Evolutionary conservation across 2,797 vertebrate genomes (phyloP).

Genomic region (Eleutherodactylus coqui): DNA sequence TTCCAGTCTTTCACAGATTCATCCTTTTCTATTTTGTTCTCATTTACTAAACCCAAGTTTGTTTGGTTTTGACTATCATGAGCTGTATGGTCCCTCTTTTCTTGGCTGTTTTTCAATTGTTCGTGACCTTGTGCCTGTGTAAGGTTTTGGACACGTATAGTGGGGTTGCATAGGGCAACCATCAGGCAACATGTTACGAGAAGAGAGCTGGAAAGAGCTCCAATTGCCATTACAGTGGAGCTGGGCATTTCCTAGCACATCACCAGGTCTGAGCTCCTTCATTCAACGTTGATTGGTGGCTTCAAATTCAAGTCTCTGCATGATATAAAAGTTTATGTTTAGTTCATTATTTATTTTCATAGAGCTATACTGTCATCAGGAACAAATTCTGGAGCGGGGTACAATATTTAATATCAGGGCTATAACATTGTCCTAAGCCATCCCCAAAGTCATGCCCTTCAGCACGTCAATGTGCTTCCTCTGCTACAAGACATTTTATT

Average conservation of each 20-base stretch:
- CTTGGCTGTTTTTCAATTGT: slow-evolving; percentile 73
- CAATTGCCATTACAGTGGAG: slow-evolving; percentile 92
- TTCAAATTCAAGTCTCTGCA: slow-evolving; percentile 12
- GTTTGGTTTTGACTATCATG: slow-evolving; percentile 74
- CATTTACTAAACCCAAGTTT: slow-evolving; percentile 73
- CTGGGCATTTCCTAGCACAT: slow-evolving; percentile 90
- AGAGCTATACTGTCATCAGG: neutral
- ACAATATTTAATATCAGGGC: neutral
- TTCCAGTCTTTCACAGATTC: slow-evolving; percentile 76
- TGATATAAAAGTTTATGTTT: slow-evolving; percentile 9
- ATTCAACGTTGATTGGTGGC: slow-evolving; percentile 75
- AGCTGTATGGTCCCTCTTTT: slow-evolving; percentile 77
- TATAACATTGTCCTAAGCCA: neutral
- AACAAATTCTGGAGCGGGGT: neutral
- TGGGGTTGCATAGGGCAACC: slow-evolving; percentile 85
- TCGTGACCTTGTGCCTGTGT: slow-evolving; percentile 76
- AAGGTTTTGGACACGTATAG: slow-evolving; percentile 82
- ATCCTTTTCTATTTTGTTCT: slow-evolving; percentile 81
- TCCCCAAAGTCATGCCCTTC: neutral
- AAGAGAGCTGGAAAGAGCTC: slow-evolving; percentile 82
- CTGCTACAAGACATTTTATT: neutral
- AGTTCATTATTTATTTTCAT: neutral
- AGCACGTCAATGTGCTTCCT: neutral
- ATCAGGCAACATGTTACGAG: slow-evolving; percentile 91
- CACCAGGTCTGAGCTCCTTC: slow-evolving; percentile 83